A percentile compares a stretch with the other conserved stretches of the same genome.
These are phyloP conservation scores for Biston stratarius DNA, from an alignment of 2,888 invertebrate species.

Conservation along the genomic window DNA sequence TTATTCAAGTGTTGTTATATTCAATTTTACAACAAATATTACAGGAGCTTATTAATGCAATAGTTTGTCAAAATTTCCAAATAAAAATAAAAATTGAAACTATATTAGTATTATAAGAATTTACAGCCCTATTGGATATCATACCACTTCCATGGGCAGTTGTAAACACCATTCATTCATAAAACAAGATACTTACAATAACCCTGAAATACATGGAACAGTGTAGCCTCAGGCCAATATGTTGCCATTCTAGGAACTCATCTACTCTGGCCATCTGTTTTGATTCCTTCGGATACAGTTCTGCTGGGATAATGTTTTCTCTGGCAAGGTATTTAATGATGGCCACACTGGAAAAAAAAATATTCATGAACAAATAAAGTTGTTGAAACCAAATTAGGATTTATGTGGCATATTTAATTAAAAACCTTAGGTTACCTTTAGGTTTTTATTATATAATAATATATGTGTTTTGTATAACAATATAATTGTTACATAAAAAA, in stretches of 20 bases:
- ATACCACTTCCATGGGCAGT: no score
- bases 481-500: no score
- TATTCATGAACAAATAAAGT: background rate
- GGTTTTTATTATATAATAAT: no score
- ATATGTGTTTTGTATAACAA: no score
- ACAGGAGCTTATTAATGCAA: no score
- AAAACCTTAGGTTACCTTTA: no score
- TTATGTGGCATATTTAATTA: background rate
- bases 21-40: no score
- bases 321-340: constrained; percentile 89
- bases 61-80: no score
- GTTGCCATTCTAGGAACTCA: constrained; percentile 93
- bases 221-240: constrained; percentile 87
- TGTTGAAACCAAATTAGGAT: background rate
- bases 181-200: constrained; percentile 74
- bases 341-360: constrained; percentile 86
- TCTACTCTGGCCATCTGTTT: constrained; percentile 88
- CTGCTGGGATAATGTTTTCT: constrained; percentile 84
- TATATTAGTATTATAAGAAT: no score
- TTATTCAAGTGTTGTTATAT: no score
- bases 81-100: no score
- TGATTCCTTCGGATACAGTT: constrained; percentile 89
- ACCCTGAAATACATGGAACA: constrained; percentile 88
- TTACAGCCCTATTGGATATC: no score
- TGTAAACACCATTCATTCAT: background rate